Evolutionary conservation across 2,113 vertebrate species (phyloP).

Genomic region (Echinops telfairi): DNA sequence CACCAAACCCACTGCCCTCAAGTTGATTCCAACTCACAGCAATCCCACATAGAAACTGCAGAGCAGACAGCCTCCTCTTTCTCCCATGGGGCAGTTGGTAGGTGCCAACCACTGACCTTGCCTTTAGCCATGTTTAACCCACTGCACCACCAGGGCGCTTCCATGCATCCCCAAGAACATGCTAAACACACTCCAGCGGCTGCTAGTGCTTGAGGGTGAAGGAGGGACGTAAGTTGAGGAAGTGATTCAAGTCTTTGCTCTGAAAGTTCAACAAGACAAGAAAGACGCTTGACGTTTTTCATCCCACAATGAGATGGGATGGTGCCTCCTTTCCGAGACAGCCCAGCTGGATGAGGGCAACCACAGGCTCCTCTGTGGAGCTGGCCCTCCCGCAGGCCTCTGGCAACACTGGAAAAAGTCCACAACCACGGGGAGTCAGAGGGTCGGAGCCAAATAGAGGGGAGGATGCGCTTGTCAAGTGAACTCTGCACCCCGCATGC

Average conservation of each 20-base stretch:
- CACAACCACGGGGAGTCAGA: neutral
- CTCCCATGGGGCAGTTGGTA: no score
- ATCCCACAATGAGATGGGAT: neutral
- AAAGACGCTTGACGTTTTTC: neutral
- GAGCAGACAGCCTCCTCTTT: no score
- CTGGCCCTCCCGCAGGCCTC: no score
- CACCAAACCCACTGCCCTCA: no score
- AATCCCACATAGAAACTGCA: no score
- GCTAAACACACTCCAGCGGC: neutral
- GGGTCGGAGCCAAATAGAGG: neutral
- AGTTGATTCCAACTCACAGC: no score
- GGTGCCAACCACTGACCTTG: no score
- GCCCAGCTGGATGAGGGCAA: neutral
- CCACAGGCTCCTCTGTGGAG: neutral
- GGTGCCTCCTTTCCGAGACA: neutral
- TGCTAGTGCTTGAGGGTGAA: neutral
- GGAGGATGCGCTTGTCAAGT: neutral
- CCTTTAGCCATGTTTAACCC: no score
- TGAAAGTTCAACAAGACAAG: neutral
- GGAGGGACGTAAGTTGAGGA: neutral
- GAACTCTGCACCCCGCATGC: neutral
- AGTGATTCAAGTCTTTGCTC: constrained; percentile 5
- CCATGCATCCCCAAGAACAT: no score
- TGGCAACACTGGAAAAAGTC: no score
- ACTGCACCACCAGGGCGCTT: no score